Evolutionary conservation across 2,888 invertebrate species (phyloP), one percentile per base, ranked within the genome.

Genomic region (Philhelius pedissequus): DNA sequence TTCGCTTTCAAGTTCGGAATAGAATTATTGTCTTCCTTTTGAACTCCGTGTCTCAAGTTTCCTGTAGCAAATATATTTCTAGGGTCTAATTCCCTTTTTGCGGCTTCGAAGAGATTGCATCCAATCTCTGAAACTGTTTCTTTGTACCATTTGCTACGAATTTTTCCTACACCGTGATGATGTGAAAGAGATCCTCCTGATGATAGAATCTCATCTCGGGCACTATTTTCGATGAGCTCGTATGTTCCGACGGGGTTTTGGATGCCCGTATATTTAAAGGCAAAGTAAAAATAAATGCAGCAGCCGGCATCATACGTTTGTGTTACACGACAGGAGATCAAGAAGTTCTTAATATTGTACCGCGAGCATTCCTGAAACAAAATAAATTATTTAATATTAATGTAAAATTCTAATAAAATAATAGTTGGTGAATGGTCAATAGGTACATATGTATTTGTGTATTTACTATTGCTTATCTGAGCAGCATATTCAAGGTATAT

Each of bases 291-390:
- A 90, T 99, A 99, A 62, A 99, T 95, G 90, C 98, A 98, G 88
- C 98, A 98, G 0, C 99, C 99, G 0, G 97, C 96, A 90, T 99
- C 99, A 90, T 99, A 98, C 22, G 98, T 97, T 92, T 99, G 99
- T 8, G 99, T 99, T 9, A 99, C 96, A 0, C 97, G 93, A 88
- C 96, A 96, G 11, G 96, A 96, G 60, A 96, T 93, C 84, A 96
- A 92, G 88, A 92, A 95, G 87, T 94, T 92, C 7, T 90, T 87
- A 52, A 97, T 94, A 30, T 93, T 93, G 0, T 93, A 91, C 15
- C 91, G 91, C 74, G 89, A 89, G 89, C 95, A 96, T 90, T 96
- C 95, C 86, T 92, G 75, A 11, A 86, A 74, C 5, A 18, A 74
- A 30, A 15, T 5, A n/a, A 20, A 52, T 9, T 4, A 27, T 22